Evolutionary conservation across 1,140 invertebrate species (phyloP).

Genomic region (Pectinophora gossypiella): DNA sequence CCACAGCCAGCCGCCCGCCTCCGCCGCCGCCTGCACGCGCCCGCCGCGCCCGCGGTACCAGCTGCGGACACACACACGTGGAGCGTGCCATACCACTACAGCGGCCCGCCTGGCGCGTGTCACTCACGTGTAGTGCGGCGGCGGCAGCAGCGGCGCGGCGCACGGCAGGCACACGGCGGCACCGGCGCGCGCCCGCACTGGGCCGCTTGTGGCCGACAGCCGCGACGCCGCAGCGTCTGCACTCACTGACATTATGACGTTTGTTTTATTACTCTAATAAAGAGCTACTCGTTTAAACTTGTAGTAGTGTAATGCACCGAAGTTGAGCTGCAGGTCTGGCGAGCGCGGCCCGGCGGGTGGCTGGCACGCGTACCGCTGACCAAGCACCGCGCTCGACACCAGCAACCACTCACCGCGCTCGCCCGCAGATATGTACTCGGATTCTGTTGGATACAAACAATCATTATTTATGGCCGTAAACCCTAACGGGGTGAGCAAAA

Average conservation of each 20-base stretch:
- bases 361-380: not conserved
- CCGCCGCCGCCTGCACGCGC: conserved; percentile 31
- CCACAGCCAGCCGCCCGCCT: conserved; percentile 35
- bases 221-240: conserved; percentile 37
- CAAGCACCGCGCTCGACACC: not conserved
- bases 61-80: conserved; percentile 14
- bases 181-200: conserved; percentile 28
- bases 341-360: not conserved
- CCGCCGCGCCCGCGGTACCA: conserved; percentile 50
- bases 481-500: too few relatives aligned
- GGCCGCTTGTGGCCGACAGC: conserved; percentile 26
- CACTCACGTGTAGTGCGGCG: conserved; percentile 52
- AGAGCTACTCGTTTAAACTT: too few relatives aligned
- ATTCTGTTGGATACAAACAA: too few relatives aligned
- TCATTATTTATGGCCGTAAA: too few relatives aligned
- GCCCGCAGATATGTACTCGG: not conserved
- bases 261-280: too few relatives aligned
- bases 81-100: too few relatives aligned
- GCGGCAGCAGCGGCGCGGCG: conserved; percentile 24
- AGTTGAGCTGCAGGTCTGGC: not conserved
- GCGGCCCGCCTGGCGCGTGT: too few relatives aligned
- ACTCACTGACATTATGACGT: too few relatives aligned
- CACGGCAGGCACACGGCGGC: conserved; percentile 45
- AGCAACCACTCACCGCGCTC: not conserved
- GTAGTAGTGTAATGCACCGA: too few relatives aligned